These are phyloP conservation scores for Sebastes kiyomatsui DNA, from an alignment of 2,797 vertebrate genomes.

Conservation along the genomic window DNA sequence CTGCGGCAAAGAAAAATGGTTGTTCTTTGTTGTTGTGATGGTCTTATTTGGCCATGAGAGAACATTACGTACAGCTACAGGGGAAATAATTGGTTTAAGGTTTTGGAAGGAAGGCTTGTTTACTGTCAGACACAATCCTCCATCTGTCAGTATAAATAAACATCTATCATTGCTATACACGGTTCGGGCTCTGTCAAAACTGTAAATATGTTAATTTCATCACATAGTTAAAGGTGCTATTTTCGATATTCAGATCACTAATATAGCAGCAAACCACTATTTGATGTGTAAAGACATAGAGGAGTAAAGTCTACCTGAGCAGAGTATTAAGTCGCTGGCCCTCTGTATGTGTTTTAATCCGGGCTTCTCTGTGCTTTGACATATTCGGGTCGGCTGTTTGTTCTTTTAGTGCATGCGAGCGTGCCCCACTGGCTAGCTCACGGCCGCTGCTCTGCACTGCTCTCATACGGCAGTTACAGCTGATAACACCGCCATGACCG, in stretches of 20 bases:
- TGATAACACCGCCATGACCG: no score
- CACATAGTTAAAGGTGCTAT: not conserved
- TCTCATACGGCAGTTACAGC: no score
- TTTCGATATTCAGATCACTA: no score
- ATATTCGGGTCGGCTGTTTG: rapidly evolving
- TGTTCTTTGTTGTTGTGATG: not conserved
- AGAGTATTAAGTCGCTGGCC: no score
- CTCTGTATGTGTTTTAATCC: no score
- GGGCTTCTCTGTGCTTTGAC: no score
- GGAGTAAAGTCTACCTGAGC: no score
- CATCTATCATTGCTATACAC: not conserved
- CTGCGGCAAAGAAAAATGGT: not conserved
- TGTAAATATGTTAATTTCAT: not conserved
- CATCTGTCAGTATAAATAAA: not conserved
- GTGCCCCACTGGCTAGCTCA: no score
- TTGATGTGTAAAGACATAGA: no score
- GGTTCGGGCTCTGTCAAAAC: not conserved
- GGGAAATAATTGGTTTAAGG: not conserved
- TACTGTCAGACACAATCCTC: not conserved
- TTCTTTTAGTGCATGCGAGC: no score
- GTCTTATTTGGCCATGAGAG: not conserved
- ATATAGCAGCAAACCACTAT: no score
- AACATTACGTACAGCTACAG: not conserved
- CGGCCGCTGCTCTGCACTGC: no score
- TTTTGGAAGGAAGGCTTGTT: not conserved